A percentile compares a stretch with the other conserved stretches of the same genome.
phyloP scores from a whole-genome alignment of 2,888 invertebrate species.

The Liopterus haemorrhoidalis region DNA sequence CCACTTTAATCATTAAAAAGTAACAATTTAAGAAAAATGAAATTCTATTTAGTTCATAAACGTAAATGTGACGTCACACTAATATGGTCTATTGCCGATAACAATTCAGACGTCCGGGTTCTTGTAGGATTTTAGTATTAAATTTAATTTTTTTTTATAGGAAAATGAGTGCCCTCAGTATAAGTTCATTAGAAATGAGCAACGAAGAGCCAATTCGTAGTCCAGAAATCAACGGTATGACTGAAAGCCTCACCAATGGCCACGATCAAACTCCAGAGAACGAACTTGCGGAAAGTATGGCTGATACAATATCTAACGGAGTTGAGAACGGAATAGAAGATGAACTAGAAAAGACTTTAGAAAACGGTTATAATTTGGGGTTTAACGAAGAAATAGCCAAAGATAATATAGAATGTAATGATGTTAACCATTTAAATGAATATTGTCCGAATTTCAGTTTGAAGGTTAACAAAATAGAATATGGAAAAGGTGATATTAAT shows the following conservation, averaged over 20 bases:
- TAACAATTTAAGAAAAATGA: too few species aligned
- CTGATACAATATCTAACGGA: background rate
- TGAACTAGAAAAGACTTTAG: background rate
- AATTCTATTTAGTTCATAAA: too few species aligned
- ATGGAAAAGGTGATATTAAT: conserved; percentile 16
- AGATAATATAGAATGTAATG: conserved; percentile 4
- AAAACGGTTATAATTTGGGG: conserved; percentile 3
- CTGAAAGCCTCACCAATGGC: background rate
- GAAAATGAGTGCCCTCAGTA: conserved; percentile 30
- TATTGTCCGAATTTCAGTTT: background rate
- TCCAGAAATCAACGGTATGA: background rate
- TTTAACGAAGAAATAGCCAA: conserved; percentile 5
- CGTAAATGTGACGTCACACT: too few species aligned
- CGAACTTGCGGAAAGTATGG: too few species aligned
- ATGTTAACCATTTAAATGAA: conserved; percentile 4
- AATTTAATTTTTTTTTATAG: conserved; percentile 25
- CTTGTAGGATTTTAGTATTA: conserved; percentile 4
- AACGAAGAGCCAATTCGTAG: conserved; percentile 18
- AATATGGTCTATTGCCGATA: too few species aligned
- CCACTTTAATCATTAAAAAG: too few species aligned
- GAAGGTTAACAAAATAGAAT: background rate
- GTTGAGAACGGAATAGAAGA: background rate
- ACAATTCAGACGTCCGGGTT: background rate
- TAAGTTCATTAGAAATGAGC: conserved; percentile 26
- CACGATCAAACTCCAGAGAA: background rate